Evolutionary conservation across 2,888 invertebrate genomes (phyloP).

Genomic region (Dioctria rufipes): DNA sequence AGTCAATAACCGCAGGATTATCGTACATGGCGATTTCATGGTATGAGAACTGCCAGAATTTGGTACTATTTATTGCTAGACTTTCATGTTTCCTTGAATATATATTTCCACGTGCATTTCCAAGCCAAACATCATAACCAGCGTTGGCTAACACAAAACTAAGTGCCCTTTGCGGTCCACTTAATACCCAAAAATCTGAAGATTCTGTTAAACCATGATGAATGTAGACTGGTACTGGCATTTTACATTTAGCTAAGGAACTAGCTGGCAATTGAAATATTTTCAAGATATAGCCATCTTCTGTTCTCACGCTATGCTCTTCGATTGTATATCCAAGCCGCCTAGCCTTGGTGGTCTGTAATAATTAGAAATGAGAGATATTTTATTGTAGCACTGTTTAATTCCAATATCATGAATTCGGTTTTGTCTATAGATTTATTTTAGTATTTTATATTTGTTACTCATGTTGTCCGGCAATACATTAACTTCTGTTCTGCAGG

Average conservation of each 20-base stretch:
- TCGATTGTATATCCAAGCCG: constrained; percentile 78
- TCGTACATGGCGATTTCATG: constrained; percentile 72
- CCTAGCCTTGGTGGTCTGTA: constrained; percentile 6
- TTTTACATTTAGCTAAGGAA: constrained; percentile 57
- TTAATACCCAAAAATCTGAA: constrained; percentile 81
- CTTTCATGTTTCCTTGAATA: constrained; percentile 74
- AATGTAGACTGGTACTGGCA: constrained; percentile 34
- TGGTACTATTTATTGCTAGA: constrained; percentile 62
- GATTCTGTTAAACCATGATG: constrained; percentile 66
- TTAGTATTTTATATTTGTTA: no score
- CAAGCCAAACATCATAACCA: constrained; percentile 76
- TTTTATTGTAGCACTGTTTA: no score
- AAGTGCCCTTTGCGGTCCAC: constrained; percentile 77
- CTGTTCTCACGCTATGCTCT: constrained; percentile 80
- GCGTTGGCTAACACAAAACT: constrained; percentile 72
- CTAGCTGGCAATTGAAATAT: constrained; percentile 85
- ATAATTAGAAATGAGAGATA: background rate
- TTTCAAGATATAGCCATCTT: constrained; percentile 87
- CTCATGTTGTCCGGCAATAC: no score
- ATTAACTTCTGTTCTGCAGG: no score
- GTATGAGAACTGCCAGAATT: constrained; percentile 75
- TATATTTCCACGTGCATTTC: constrained; percentile 78
- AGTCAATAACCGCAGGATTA: constrained; percentile 77
- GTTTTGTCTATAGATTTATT: no score
- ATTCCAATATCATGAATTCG: no score